Percentiles rank a stretch among this genome's conserved stretches.
Conservation (phyloP, 2,797 vertebrate species). For the Paratrypauchen microcephalus region DNA sequence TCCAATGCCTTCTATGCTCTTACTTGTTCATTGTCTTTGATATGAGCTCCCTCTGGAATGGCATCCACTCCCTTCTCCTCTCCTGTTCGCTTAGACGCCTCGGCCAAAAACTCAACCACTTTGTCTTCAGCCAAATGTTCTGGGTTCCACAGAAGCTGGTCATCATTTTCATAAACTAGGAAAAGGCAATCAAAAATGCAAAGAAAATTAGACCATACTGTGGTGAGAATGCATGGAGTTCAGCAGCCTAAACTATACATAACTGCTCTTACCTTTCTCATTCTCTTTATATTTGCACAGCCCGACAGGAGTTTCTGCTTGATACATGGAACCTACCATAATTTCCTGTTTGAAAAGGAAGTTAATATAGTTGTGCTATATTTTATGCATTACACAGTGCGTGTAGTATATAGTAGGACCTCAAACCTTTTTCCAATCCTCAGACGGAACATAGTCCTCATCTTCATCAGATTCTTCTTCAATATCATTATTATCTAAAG, state of each 20-base stretch:
- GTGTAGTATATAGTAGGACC: neutral
- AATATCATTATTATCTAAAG: slow-evolving; percentile 86
- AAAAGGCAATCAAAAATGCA: neutral
- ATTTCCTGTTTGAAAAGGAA: slow-evolving; percentile 83
- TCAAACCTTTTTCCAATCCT: slow-evolving; percentile 98
- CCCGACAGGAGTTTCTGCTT: slow-evolving; percentile 93
- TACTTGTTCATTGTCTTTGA: slow-evolving; percentile 98
- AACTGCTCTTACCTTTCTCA: slow-evolving; percentile 86
- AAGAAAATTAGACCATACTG: neutral
- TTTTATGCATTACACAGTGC: neutral
- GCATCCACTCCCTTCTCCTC: slow-evolving; percentile 91
- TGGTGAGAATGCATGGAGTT: neutral
- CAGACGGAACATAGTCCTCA: slow-evolving; percentile 97
- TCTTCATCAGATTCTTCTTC: slow-evolving; percentile 98
- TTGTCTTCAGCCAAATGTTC: slow-evolving; percentile 89
- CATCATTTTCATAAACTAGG: slow-evolving; percentile 96
- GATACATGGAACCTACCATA: slow-evolving; percentile 99
- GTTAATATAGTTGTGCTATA: neutral
- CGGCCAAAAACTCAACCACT: slow-evolving; percentile 90
- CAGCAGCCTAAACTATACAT: neutral
- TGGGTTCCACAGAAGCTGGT: slow-evolving; percentile 96
- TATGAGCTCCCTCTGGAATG: slow-evolving; percentile 93
- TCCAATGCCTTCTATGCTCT: neutral
- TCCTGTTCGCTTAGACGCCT: slow-evolving; percentile 90
- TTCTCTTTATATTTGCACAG: slow-evolving; percentile 93